A percentile compares a stretch with the other conserved stretches of the same genome.
These are phyloP conservation scores for Cassiopea andromeda DNA, from an alignment of 30 jellyfish, hydroid and myxozoan genomes.

Conservation along the genomic window DNA sequence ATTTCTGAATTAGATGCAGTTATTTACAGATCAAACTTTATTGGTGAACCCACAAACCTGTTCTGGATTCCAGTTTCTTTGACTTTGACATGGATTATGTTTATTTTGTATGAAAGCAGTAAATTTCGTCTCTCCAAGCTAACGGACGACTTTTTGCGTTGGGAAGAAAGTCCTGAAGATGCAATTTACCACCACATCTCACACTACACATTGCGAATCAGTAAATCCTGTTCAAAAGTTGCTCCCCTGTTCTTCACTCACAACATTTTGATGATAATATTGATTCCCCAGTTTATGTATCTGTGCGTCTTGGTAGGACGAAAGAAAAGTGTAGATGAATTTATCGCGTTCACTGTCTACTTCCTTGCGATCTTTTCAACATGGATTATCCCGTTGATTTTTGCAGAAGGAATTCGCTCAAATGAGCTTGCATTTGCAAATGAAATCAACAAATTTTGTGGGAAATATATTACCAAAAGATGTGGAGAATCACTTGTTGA, in stretches of 20 bases:
- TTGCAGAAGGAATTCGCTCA: slow-evolving; percentile 28
- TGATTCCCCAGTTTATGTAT: slow-evolving; percentile 14
- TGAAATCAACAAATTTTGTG: slow-evolving; percentile 10
- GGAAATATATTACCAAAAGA: not conserved
- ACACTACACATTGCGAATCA: not conserved
- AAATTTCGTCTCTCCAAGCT: slow-evolving; percentile 13
- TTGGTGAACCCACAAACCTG: slow-evolving; percentile 3
- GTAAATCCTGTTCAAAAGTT: not conserved
- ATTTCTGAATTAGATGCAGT: not conserved
- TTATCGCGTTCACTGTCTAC: not conserved
- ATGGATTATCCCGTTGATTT: not conserved
- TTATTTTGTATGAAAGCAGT: not conserved
- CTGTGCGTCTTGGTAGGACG: slow-evolving; percentile 2
- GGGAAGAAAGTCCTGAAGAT: slow-evolving; percentile 35
- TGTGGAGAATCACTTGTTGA: not conserved
- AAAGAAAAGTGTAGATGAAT: not conserved
- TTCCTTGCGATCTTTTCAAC: slow-evolving; percentile 9
- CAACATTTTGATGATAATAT: slow-evolving; percentile 12
- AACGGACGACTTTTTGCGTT: not conserved
- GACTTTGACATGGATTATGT: slow-evolving; percentile 26
- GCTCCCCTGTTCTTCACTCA: slow-evolving; percentile 4
- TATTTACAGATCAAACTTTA: not conserved
- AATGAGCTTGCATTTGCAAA: not conserved
- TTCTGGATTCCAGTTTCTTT: slow-evolving; percentile 3
- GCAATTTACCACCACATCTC: slow-evolving; percentile 7